Evolutionary conservation across 2,797 vertebrate genomes (phyloP).

Genomic region (Macropodus opercularis): DNA sequence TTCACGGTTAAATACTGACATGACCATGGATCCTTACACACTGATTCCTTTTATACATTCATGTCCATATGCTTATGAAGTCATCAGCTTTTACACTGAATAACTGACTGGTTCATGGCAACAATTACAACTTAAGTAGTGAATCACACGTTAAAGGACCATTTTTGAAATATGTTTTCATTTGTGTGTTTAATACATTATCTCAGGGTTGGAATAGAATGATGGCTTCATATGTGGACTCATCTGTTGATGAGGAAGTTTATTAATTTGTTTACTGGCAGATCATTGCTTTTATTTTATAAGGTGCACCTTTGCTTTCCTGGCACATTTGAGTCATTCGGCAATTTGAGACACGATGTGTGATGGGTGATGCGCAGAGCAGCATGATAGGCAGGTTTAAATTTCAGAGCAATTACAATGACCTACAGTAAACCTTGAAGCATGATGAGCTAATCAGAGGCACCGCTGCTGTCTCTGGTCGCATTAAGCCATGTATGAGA

Average conservation of each 20-base stretch:
- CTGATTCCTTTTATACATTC: too few relatives aligned
- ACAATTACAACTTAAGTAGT: too few relatives aligned
- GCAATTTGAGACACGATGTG: neutral
- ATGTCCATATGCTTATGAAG: too few relatives aligned
- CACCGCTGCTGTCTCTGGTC: neutral
- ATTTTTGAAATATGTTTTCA: too few relatives aligned
- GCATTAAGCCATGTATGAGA: slow-evolving; percentile 4
- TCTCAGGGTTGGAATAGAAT: neutral
- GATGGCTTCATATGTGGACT: neutral
- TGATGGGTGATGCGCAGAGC: slow-evolving; percentile 22
- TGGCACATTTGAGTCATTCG: slow-evolving; percentile 6
- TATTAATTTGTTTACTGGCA: neutral
- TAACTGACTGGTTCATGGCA: too few relatives aligned
- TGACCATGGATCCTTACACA: too few relatives aligned
- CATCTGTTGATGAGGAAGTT: neutral
- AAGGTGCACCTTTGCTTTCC: neutral
- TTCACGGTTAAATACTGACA: too few relatives aligned
- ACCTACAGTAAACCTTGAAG: slow-evolving; percentile 56
- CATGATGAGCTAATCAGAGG: slow-evolving; percentile 36
- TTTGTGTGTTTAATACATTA: neutral
- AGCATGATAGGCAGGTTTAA: slow-evolving; percentile 17
- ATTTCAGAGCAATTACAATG: slow-evolving; percentile 36
- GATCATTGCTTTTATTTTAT: neutral
- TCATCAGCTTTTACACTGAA: too few relatives aligned
- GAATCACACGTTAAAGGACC: too few relatives aligned